These are phyloP conservation scores for Hyperoodon ampullatus DNA, from an alignment of 2,113 vertebrate genomes.

Conservation along the genomic window DNA sequence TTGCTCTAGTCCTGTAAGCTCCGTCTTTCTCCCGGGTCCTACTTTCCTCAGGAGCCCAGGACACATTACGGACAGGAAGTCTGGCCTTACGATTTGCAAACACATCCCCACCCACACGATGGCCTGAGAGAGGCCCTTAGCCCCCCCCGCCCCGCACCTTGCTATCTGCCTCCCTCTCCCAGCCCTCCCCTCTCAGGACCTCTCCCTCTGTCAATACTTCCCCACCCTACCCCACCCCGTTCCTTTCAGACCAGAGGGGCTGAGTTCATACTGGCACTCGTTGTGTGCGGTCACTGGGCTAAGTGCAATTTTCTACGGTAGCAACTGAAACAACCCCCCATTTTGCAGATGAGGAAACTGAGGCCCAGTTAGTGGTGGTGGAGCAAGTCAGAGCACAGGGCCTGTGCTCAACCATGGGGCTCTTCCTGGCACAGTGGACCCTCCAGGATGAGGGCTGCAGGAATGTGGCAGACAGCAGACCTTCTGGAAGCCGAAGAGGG, in stretches of 20 bases:
- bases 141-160: not conserved
- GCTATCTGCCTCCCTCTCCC: not conserved
- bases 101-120: rapidly evolving
- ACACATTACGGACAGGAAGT: not conserved
- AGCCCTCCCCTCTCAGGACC: not conserved
- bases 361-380: not conserved
- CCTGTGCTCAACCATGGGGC: not conserved
- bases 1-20: not conserved
- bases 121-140: not conserved
- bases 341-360: not conserved
- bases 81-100: not conserved
- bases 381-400: not conserved
- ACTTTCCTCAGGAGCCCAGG: not conserved
- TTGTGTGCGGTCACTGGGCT: not conserved
- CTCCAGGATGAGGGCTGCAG: not conserved
- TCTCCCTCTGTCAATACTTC: not conserved
- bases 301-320: not conserved
- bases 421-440: too few relatives aligned
- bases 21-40: not conserved
- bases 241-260: not conserved
- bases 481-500: not conserved
- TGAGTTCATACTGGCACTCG: too few relatives aligned
- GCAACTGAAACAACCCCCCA: not conserved
- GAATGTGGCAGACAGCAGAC: not conserved
- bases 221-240: rapidly evolving